These are phyloP conservation scores for Alexandromys fortis DNA, from an alignment of 2,113 vertebrate genomes.

Conservation along the genomic window DNA sequence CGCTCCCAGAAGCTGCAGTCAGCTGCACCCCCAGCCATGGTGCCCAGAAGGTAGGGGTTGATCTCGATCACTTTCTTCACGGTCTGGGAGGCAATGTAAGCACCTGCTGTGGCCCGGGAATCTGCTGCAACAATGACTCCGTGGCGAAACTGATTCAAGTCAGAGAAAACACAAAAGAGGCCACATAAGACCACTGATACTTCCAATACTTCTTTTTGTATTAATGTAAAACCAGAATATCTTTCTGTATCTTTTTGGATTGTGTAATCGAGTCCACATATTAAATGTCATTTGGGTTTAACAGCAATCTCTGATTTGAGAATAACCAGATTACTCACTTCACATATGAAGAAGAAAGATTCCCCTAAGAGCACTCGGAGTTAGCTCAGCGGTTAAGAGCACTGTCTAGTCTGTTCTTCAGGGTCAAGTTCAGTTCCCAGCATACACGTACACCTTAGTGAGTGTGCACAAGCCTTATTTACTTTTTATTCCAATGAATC, in stretches of 20 bases:
- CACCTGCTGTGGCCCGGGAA: constrained; percentile 93
- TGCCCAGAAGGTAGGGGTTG: constrained; percentile 93
- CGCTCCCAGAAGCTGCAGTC: constrained; percentile 97
- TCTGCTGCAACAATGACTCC: constrained; percentile 95
- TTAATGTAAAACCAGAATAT: neutral
- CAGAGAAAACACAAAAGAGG: constrained; percentile 42
- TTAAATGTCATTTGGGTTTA: neutral
- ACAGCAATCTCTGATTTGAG: neutral
- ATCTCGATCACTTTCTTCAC: constrained; percentile 97
- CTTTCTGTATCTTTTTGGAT: neutral
- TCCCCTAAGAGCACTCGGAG: neutral
- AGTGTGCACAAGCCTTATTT: neutral
- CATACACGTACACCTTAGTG: neutral
- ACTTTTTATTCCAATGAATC: neutral
- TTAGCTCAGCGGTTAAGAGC: neutral
- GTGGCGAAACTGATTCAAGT: constrained; percentile 88
- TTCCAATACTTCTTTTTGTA: neutral
- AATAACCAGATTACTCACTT: neutral
- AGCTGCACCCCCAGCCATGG: constrained; percentile 95
- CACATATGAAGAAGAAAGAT: neutral
- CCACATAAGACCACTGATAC: neutral
- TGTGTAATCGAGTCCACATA: neutral
- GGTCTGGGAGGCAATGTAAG: constrained; percentile 94
- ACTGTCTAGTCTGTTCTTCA: neutral
- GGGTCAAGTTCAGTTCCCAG: neutral